These are phyloP conservation scores for Cheirogaleus major DNA, from an alignment of 2,797 vertebrate genomes.

Conservation along the genomic window DNA sequence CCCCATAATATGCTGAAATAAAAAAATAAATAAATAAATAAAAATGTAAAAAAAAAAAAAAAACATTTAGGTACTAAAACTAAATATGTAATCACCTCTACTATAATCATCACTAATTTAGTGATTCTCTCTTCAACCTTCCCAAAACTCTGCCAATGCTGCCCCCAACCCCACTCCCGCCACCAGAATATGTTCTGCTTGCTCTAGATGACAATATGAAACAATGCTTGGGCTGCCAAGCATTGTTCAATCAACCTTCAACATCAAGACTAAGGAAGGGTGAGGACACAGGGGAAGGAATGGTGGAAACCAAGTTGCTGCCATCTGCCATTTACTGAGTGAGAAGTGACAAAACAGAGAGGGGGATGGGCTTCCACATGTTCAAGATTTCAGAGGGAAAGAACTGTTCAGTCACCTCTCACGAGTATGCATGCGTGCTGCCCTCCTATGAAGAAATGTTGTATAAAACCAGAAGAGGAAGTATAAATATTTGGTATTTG, in stretches of 20 bases:
- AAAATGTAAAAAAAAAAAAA: no score
- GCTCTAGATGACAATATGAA: not conserved
- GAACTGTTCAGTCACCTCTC: not conserved
- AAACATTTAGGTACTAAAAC: not conserved
- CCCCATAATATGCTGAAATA: no score
- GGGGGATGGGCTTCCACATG: rapidly evolving
- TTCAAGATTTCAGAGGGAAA: not conserved
- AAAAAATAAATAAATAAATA: no score
- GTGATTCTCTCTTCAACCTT: not conserved
- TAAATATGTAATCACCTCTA: not conserved
- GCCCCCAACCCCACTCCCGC: not conserved
- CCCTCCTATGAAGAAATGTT: not conserved
- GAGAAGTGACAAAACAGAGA: not conserved
- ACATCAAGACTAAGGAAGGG: not conserved
- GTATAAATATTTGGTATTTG: not conserved
- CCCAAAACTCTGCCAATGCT: not conserved
- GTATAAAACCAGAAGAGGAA: not conserved
- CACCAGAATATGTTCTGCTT: not conserved
- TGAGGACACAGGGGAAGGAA: not conserved
- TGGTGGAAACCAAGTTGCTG: not conserved
- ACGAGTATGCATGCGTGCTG: not conserved
- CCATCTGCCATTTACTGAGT: not conserved
- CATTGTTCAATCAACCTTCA: not conserved
- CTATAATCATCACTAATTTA: not conserved
- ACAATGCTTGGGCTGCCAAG: not conserved